Evolutionary conservation across 2,797 vertebrate species (phyloP).

Genomic region (Chiropotes sagulatus): DNA sequence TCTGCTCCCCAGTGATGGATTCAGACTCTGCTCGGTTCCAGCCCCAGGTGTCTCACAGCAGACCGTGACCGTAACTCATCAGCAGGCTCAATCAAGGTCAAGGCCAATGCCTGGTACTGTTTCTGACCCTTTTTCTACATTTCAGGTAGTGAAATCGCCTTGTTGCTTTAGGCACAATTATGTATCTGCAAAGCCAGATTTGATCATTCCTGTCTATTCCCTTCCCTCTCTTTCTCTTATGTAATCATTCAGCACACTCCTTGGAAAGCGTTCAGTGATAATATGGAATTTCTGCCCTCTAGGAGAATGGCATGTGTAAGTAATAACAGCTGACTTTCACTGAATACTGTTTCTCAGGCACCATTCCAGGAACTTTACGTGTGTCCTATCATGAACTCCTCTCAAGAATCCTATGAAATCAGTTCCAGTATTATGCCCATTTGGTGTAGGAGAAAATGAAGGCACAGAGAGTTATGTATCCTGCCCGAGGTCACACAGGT

Average conservation of each 20-base stretch:
- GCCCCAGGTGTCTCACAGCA: background rate
- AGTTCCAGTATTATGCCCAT: too few species aligned
- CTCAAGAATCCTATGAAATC: background rate
- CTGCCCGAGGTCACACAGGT: background rate
- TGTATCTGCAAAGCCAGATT: background rate
- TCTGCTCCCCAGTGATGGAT: fast-evolving
- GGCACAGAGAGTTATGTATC: background rate
- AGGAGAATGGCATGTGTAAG: background rate
- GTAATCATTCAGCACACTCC: background rate
- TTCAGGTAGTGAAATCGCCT: background rate
- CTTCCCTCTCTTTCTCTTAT: background rate
- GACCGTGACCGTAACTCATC: background rate
- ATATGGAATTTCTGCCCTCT: background rate
- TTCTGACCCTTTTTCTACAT: background rate
- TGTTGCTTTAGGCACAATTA: background rate
- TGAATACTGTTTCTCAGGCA: background rate
- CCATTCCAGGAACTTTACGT: background rate
- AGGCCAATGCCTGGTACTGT: background rate
- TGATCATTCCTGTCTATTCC: background rate
- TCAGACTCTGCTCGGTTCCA: background rate
- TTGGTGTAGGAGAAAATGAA: background rate
- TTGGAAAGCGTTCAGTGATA: too few species aligned
- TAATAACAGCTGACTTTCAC: background rate
- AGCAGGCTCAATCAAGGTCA: background rate
- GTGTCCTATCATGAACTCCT: background rate